Evolutionary conservation across 1,140 invertebrate species (phyloP), one percentile per base, ranked within the genome.

Genomic region (Hormaphis cornu): DNA sequence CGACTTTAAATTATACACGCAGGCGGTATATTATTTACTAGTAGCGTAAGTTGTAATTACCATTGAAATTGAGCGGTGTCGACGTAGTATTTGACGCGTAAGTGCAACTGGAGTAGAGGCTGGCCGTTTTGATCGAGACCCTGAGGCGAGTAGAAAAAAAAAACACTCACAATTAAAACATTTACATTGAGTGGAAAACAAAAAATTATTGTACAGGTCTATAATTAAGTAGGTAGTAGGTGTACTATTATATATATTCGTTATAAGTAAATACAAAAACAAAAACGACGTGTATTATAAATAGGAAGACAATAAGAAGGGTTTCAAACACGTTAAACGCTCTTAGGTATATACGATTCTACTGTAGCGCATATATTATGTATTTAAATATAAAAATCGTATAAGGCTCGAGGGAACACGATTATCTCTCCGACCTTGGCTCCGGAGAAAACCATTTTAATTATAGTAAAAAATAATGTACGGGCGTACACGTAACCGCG

Each of bases 71-170:
- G 82, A 53, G 89, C 88, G 75, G 86, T 89, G 79, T 97, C 93
- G 71, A 98, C 88, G 80, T 97, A 96, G 80, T 93, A 97, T 78
- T 95, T 90, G 73, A 98, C 90, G 73, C 93, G 86, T 78, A 97
- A 89, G 78, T 95, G 88, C 76, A 98, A 86, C 74, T 90, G 89
- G 74, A 96, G 83, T 26, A 94, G 84, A 50, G 93, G 91, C 75
- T 89, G 86, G 72, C 91, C 92, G 80, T 88, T 89, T 77, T 87
- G 89, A 80, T 94, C 91, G 78, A 93, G 82, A 70, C 93, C 90
- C 91, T 93, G 81, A 50, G 82, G 82, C 61, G 18, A 75, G 71
- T 72, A 44, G 18, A 71, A 28, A 53, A 9, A 75, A 72, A 72
- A 61, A 5, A 71, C 28, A 52, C 30, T 12, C 7, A 33, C 37